Percentiles rank a stretch among this genome's conserved stretches.
phyloP scores from a whole-genome alignment of 2,797 vertebrate genomes.

The Bovichtus variegatus region DNA sequence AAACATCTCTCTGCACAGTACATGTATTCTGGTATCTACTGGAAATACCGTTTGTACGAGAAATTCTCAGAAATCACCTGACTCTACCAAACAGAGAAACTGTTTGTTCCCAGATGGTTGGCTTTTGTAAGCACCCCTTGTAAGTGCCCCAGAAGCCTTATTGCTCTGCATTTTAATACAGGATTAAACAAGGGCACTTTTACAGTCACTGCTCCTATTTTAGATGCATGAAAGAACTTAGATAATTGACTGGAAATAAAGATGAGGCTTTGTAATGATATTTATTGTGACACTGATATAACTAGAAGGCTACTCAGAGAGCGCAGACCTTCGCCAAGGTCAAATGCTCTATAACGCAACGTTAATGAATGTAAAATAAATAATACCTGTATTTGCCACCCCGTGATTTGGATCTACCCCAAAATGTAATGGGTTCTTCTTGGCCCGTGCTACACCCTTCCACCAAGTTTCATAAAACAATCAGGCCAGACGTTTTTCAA shows the following conservation, averaged over 20 bases:
- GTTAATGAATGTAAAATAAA: too few species aligned
- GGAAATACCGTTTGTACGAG: constrained; percentile 11
- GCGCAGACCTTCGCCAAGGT: too few species aligned
- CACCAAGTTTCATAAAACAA: too few species aligned
- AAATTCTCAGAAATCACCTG: constrained; percentile 33
- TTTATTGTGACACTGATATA: not conserved
- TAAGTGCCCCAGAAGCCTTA: too few species aligned
- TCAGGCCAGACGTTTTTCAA: too few species aligned
- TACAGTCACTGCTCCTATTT: constrained; percentile 25
- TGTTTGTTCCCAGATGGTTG: constrained; percentile 54
- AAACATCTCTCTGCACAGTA: constrained; percentile 1
- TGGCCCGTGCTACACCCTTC: too few species aligned
- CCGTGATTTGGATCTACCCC: too few species aligned
- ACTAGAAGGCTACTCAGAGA: too few species aligned
- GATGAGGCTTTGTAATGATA: not conserved
- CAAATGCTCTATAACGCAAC: too few species aligned
- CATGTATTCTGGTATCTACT: constrained; percentile 2
- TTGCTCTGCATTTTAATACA: too few species aligned
- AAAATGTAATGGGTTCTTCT: too few species aligned
- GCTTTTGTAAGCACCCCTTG: constrained; percentile 21
- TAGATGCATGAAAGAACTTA: constrained; percentile 16
- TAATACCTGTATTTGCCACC: too few species aligned
- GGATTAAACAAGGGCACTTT: not conserved
- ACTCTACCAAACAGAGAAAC: constrained; percentile 43
- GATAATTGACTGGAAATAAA: constrained; percentile 24